Conservation (phyloP, 2,113 vertebrate species). For the Brienomyrus longianalis region DNA sequence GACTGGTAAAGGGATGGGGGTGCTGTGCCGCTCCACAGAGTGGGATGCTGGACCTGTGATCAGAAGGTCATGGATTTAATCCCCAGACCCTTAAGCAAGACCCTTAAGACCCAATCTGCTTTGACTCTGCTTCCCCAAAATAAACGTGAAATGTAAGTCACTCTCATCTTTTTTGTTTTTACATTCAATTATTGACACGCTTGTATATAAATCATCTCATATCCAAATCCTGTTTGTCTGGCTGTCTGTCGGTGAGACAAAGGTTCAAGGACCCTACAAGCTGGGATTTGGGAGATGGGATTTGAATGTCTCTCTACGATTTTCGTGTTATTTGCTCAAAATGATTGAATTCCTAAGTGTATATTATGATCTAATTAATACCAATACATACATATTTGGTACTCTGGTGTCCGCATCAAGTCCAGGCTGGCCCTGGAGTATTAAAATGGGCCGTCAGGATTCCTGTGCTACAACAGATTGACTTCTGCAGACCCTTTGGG, state of each 20-base stretch:
- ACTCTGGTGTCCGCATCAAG: neutral
- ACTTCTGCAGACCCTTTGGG: neutral
- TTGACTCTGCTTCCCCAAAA: neutral
- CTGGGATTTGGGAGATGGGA: neutral
- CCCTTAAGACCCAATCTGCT: neutral
- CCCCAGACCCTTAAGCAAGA: neutral
- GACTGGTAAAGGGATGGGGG: neutral
- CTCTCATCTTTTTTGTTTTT: neutral
- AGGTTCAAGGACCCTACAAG: neutral
- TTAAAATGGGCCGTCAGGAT: neutral
- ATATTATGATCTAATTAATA: neutral
- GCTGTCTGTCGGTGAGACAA: too few species aligned
- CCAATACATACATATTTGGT: neutral
- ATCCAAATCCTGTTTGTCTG: neutral
- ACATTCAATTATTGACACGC: neutral
- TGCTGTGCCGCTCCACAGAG: neutral
- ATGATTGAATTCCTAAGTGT: neutral
- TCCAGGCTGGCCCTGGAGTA: neutral
- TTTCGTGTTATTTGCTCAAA: neutral
- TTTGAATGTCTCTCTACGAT: neutral
- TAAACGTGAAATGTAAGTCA: neutral
- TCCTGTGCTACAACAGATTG: too few species aligned
- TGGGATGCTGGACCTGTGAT: neutral
- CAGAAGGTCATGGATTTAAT: neutral
- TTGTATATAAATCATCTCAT: neutral